Conservation (phyloP, 2,113 vertebrate genomes). For the Polyodon spathula region DNA sequence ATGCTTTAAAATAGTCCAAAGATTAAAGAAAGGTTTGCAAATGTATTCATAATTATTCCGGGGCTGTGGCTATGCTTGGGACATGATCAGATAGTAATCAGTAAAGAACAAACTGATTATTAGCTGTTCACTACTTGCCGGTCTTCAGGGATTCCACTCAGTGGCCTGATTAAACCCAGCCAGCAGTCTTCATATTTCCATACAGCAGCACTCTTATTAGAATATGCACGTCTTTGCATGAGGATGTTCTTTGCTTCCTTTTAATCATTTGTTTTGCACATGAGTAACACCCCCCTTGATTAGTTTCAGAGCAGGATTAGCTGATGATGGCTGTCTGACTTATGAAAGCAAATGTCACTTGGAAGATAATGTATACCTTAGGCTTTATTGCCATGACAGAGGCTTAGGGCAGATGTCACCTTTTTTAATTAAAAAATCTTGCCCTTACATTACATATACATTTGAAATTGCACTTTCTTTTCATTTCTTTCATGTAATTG, state of each 20-base stretch:
- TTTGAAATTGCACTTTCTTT: not conserved
- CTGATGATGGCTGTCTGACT: constrained; percentile 55
- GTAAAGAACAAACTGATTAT: constrained; percentile 87
- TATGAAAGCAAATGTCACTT: constrained; percentile 64
- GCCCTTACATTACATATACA: not conserved
- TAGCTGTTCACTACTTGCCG: constrained; percentile 70
- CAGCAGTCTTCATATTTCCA: constrained; percentile 64
- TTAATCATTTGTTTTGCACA: constrained; percentile 74
- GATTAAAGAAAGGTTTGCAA: constrained; percentile 45
- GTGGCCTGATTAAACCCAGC: constrained; percentile 71
- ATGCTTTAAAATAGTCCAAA: constrained; percentile 39
- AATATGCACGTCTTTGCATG: constrained; percentile 50
- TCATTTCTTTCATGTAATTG: no score
- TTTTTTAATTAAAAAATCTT: constrained; percentile 4
- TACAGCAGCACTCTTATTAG: constrained; percentile 56
- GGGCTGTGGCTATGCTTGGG: constrained; percentile 57
- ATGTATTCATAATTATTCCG: constrained; percentile 59
- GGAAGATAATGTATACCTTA: constrained; percentile 47
- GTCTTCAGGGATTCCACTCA: constrained; percentile 72
- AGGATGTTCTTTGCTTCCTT: constrained; percentile 54
- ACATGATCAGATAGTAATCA: constrained; percentile 89
- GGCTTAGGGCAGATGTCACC: constrained; percentile 7
- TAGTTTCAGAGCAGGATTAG: constrained; percentile 70
- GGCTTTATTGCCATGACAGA: constrained; percentile 36
- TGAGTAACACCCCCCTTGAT: constrained; percentile 73